A percentile compares a stretch with the other conserved stretches of the same genome.
Evolutionary conservation across 2,888 invertebrate species (phyloP).

Genomic region (Drosophila lutescens): DNA sequence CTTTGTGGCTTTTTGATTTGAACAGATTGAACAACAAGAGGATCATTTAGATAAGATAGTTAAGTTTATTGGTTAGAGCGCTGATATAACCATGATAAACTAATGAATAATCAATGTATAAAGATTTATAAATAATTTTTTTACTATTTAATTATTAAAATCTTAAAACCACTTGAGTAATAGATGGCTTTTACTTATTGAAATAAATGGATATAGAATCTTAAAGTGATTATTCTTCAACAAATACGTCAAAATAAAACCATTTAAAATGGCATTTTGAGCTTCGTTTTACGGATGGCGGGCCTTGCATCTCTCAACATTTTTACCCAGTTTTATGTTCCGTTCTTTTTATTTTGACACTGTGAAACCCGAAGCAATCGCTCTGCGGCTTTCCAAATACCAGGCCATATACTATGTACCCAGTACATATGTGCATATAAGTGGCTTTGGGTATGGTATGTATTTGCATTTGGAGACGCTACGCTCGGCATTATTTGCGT

Average conservation of each 20-base stretch:
- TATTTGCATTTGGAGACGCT: slow-evolving; percentile 45
- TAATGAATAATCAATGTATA: not conserved
- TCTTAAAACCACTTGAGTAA: not conserved
- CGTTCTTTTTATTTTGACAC: slow-evolving; percentile 37
- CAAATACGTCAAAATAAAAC: not conserved
- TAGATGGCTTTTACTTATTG: no score
- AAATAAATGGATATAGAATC: no score
- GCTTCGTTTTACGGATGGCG: slow-evolving; percentile 2
- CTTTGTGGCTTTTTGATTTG: slow-evolving; percentile 24
- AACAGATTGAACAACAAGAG: not conserved
- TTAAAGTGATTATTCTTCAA: not conserved
- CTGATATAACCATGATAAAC: not conserved
- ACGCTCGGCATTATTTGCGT: slow-evolving; percentile 61
- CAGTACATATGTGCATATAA: slow-evolving; percentile 24
- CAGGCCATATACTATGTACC: slow-evolving; percentile 23
- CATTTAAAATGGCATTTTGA: not conserved
- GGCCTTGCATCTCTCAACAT: slow-evolving; percentile 18
- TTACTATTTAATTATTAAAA: not conserved
- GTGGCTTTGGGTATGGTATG: slow-evolving; percentile 2
- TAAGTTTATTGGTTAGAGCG: not conserved
- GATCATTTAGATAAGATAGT: not conserved
- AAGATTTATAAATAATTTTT: not conserved
- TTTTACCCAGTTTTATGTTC: slow-evolving; percentile 18
- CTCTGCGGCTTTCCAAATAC: slow-evolving; percentile 58
- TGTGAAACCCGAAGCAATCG: slow-evolving; percentile 33